Percentiles rank a stretch among this genome's conserved stretches.
Evolutionary conservation across 2,888 invertebrate species (phyloP).

Genomic region (Noctua janthe): DNA sequence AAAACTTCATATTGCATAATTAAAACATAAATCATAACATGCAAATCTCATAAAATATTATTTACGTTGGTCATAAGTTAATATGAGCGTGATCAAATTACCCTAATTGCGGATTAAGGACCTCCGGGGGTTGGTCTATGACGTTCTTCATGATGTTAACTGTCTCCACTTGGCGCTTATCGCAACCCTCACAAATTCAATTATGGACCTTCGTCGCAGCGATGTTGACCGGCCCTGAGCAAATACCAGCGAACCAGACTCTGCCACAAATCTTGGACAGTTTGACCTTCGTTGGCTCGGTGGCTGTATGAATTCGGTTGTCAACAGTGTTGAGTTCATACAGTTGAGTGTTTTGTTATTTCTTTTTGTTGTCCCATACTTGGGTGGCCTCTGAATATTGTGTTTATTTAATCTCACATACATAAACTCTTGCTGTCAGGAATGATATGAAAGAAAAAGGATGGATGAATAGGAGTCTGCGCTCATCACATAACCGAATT

Average conservation of each 20-base stretch:
- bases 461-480: too few species aligned
- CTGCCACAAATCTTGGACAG: constrained; percentile 64
- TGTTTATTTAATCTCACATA: neutral
- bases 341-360: neutral
- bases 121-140: constrained; percentile 73
- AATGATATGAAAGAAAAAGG: neutral
- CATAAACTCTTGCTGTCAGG: neutral
- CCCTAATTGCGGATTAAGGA: constrained; percentile 79
- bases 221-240: constrained; percentile 67
- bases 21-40: constrained; percentile 40
- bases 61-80: constrained; percentile 62
- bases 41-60: constrained; percentile 57
- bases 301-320: constrained; percentile 2
- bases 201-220: constrained; percentile 78
- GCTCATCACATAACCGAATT: too few species aligned
- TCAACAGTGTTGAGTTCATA: neutral
- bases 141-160: constrained; percentile 76
- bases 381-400: neutral
- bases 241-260: constrained; percentile 66
- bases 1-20: constrained; percentile 16
- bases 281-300: constrained; percentile 57
- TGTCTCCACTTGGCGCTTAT: constrained; percentile 79
- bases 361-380: neutral
- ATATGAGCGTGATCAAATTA: constrained; percentile 77
- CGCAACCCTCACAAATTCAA: constrained; percentile 82